Evolutionary conservation across 2,888 invertebrate species (phyloP).

Genomic region (Apamea crenata): DNA sequence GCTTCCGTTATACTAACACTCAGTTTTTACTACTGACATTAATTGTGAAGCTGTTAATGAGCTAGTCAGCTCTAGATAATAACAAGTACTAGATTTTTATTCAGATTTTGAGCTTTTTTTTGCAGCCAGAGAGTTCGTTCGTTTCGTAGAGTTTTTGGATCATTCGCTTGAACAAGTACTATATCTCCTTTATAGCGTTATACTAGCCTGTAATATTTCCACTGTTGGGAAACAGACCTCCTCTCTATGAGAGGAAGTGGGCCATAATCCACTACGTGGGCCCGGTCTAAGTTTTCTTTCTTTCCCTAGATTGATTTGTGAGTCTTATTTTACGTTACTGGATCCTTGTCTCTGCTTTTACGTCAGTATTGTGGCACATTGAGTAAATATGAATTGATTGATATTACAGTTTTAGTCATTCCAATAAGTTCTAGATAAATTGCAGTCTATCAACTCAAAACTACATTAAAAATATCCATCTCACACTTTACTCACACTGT

Average conservation of each 20-base stretch:
- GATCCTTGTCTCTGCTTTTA: not conserved
- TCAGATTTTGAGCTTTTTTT: not conserved
- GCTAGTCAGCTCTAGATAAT: not conserved
- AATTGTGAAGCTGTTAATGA: slow-evolving; percentile 36
- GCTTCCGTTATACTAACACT: slow-evolving; percentile 52
- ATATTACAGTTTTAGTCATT: not conserved
- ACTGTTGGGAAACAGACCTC: too few species aligned
- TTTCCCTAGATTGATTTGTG: not conserved
- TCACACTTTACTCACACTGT: not conserved
- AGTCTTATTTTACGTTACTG: too few species aligned
- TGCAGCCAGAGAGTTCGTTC: too few species aligned
- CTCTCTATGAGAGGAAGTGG: not conserved
- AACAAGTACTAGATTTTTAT: not conserved
- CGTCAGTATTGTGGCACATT: not conserved
- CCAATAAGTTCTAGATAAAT: not conserved
- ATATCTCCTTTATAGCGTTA: not conserved
- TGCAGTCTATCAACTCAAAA: not conserved
- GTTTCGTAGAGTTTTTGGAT: not conserved
- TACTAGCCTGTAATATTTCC: not conserved
- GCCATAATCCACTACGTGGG: not conserved
- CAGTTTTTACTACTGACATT: slow-evolving; percentile 54
- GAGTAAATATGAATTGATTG: not conserved
- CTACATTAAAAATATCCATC: too few species aligned
- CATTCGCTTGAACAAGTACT: not conserved
- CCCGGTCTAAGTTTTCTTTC: not conserved